Percentiles rank a stretch among this genome's conserved stretches.
Evolutionary conservation across 2,113 vertebrate genomes (phyloP).

Genomic region (Bos indicus): DNA sequence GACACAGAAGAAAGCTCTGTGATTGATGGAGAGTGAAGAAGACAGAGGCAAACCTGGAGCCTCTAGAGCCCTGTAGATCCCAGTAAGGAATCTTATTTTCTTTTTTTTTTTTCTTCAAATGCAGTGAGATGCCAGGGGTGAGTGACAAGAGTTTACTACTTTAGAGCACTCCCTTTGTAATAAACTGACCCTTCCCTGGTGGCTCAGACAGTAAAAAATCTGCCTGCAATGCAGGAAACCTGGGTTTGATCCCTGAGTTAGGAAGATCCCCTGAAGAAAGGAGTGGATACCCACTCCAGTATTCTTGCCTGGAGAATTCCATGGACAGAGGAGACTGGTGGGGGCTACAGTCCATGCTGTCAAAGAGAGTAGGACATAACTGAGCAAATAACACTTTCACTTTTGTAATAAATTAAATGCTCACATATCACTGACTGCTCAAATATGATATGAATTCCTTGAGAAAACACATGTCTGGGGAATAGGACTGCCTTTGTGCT

Average conservation of each 20-base stretch:
- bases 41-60: not conserved
- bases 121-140: not conserved
- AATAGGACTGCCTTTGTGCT: not conserved
- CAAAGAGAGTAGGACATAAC: not conserved
- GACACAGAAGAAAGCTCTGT: not conserved
- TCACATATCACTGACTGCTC: not conserved
- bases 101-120: not conserved
- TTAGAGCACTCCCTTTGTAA: not conserved
- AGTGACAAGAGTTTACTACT: not conserved
- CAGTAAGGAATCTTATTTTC: not conserved
- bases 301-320: not conserved
- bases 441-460: not conserved
- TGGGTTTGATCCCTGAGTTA: not conserved
- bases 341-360: not conserved
- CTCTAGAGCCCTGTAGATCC: accelerated
- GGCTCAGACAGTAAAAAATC: not conserved
- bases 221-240: not conserved
- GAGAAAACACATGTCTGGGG: not conserved
- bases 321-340: not conserved
- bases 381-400: not conserved
- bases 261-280: not conserved
- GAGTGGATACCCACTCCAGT: not conserved
- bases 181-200: not conserved
- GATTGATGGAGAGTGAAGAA: not conserved
- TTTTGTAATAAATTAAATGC: not conserved